Evolutionary conservation across 2,113 vertebrate genomes (phyloP), one percentile per base, ranked within the genome.

Genomic region (Fulmarus glacialis): DNA sequence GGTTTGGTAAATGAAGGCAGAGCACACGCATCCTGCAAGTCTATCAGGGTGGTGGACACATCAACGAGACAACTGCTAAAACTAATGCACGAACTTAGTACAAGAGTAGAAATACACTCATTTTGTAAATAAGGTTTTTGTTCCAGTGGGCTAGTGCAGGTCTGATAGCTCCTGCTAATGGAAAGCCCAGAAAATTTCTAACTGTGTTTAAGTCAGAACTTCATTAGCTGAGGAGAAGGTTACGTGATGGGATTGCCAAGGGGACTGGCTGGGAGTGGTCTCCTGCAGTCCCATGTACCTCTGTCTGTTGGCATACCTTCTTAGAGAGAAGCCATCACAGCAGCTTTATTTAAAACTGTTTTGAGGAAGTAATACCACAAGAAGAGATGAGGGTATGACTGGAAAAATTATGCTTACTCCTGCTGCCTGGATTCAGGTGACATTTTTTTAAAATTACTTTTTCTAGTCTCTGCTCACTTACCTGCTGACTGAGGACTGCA

Each of bases 51-150:
- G 30, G 32, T 70, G 66, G 32, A 45, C 45, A 14, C 21, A 9
- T 9, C 0, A 0, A 11, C 0, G 12, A 83, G 38, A 1, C 0
- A 59, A n/a, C 66, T 60, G 48, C 74, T 24, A 48, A 82, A 90
- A 77, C 45, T 48, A 66, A 27, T 9, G 36, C 34, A 32, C 6
- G 17, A 71, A 47, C 18, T 14, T 38, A 15, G 18, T 21, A 15
- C 16, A 47, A 40, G 32, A 15, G 21, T 15, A 56, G 85, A 60
- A 90, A 40, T 34, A 36, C 12, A 48, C 14, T 75, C 8, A 4
- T 72, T 85, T 72, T 60, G 40, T 53, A 81, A 92, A 56, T 10
- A 3, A 60, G 30, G 4, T 4, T 64, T 89, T 81, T 70, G 17
- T 80, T 90, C 34, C 82, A 60, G n/a, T 75, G 58, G 45, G 14